Evolutionary conservation across 2,888 invertebrate species (phyloP).

Genomic region (Drosophila paracracens): DNA sequence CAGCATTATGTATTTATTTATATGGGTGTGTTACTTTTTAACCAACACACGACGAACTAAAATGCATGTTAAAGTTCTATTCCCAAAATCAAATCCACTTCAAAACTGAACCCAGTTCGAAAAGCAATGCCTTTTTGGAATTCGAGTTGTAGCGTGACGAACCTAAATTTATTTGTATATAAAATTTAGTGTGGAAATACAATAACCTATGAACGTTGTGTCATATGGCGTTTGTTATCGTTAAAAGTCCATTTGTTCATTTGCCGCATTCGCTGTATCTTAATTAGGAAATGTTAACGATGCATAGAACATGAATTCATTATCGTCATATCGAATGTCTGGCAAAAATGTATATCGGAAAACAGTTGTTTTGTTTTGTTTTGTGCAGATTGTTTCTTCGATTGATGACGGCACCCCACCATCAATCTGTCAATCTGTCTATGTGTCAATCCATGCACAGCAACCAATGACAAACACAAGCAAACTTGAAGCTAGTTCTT

Average conservation of each 20-base stretch:
- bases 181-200: neutral
- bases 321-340: slow-evolving; percentile 56
- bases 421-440: slow-evolving; percentile 20
- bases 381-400: slow-evolving; percentile 14
- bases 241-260: slow-evolving; percentile 44
- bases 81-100: neutral
- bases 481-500: slow-evolving; percentile 1
- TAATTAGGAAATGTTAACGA: slow-evolving; percentile 59
- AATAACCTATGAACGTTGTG: slow-evolving; percentile 16
- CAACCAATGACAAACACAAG: slow-evolving; percentile 23
- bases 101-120: neutral
- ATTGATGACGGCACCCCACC: slow-evolving; percentile 22
- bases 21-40: slow-evolving; percentile 51
- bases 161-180: neutral
- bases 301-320: slow-evolving; percentile 46
- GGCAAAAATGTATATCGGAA: slow-evolving; percentile 21
- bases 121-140: neutral
- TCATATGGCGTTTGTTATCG: slow-evolving; percentile 42
- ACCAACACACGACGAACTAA: slow-evolving; percentile 16
- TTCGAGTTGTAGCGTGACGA: neutral
- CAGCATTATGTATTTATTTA: slow-evolving; percentile 36
- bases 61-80: slow-evolving; percentile 2
- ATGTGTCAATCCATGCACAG: slow-evolving; percentile 36
- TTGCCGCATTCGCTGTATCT: slow-evolving; percentile 53
- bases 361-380: slow-evolving; percentile 17